phyloP scores from a whole-genome alignment of 2,797 vertebrate genomes.

The Poliocrania exsul region DNA sequence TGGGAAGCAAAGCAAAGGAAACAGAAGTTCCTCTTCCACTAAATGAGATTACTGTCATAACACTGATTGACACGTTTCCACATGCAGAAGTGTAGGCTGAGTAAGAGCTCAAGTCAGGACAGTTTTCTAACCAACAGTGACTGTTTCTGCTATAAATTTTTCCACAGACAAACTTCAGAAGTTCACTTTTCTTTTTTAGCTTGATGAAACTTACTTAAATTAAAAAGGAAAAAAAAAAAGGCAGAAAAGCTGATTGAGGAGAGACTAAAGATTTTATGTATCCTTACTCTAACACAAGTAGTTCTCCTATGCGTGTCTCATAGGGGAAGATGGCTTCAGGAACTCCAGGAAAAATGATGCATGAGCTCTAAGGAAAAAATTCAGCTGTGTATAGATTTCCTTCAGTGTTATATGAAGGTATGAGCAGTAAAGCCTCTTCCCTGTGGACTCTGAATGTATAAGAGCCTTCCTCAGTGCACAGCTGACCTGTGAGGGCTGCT shows the following conservation, averaged over 20 bases:
- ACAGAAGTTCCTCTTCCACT: background rate
- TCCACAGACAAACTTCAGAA: background rate
- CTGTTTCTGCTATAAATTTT: accelerated
- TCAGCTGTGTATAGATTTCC: background rate
- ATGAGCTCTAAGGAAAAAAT: background rate
- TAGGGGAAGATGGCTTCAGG: background rate
- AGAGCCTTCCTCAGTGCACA: background rate
- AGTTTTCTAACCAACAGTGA: background rate
- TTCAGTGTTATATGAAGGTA: background rate
- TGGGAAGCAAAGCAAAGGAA: background rate
- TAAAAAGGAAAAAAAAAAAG: background rate
- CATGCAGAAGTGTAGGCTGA: background rate
- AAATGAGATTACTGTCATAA: background rate
- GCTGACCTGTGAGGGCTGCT: background rate
- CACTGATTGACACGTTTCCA: background rate
- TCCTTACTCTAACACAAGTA: background rate
- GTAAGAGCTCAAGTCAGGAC: background rate
- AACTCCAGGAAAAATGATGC: background rate
- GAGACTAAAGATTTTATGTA: background rate
- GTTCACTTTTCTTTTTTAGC: background rate
- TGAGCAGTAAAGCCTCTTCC: background rate
- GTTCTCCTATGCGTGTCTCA: background rate
- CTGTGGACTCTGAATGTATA: background rate
- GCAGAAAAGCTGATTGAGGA: background rate
- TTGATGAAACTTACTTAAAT: background rate